A percentile compares a stretch with the other conserved stretches of the same genome.
These are phyloP conservation scores for Microtus ochrogaster DNA, from an alignment of 2,113 vertebrate species.

Conservation along the genomic window DNA sequence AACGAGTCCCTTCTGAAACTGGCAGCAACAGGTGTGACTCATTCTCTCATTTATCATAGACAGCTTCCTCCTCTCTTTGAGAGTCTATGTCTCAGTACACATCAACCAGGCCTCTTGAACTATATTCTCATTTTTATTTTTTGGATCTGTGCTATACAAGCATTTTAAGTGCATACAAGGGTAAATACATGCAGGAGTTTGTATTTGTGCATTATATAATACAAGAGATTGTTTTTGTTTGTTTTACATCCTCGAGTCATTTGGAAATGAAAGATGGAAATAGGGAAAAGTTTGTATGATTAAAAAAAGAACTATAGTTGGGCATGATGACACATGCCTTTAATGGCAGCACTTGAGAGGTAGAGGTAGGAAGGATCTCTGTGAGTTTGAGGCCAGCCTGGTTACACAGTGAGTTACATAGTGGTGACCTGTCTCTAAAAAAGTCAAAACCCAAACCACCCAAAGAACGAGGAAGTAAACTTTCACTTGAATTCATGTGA, in stretches of 20 bases:
- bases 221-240: background rate
- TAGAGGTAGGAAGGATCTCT: background rate
- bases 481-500: background rate
- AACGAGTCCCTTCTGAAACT: background rate
- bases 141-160: background rate
- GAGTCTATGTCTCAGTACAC: background rate
- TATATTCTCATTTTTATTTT: background rate
- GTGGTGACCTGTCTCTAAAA: background rate
- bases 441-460: background rate
- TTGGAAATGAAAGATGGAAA: background rate
- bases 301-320: background rate
- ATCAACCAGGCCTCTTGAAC: background rate
- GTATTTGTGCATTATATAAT: background rate
- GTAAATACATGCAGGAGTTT: background rate
- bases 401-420: background rate
- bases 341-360: background rate
- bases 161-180: background rate
- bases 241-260: background rate
- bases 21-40: background rate
- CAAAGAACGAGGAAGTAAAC: background rate
- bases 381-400: background rate
- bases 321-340: background rate
- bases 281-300: background rate
- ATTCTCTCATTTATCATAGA: background rate
- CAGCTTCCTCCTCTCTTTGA: background rate